Evolutionary conservation across 1,140 invertebrate genomes (phyloP), one percentile per base, ranked within the genome.

Genomic region (Ectropis grisescens): DNA sequence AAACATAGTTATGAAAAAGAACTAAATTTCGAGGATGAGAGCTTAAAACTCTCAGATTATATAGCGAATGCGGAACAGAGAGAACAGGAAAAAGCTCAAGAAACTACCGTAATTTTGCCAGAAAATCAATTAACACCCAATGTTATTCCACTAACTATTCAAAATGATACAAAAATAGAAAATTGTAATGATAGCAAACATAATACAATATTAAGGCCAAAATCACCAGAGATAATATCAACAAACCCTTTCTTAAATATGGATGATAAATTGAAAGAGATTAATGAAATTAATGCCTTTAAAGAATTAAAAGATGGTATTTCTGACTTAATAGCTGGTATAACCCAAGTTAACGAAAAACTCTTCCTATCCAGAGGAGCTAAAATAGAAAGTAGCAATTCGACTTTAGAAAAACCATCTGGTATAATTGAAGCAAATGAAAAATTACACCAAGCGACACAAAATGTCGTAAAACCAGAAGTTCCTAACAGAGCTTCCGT

Each of bases 251-350:
- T 76, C 29, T 54, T 75, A 26, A 75, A 65, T 36, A 46, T 51
- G 27, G 59, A 74, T 23, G 58, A 70, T 38, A 70, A 69, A 56
- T 46, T 76, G 22, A 68, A 78, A 44, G 70, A 74, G 47, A 62
- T 84, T 13, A 75, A 81, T 44, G 81, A 80, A 58, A 78, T 83
- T 23, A 72, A 79, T 33, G 79, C 78, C 24, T 83, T 84, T 29
- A 79, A 78, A 56, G 80, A 84, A 61, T 54, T 84, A 29, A 80
- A 82, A 58, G 78, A 82, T 48, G 79, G 80, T 6, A 82, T 83
- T 34, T 80, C 76, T 6, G 79, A 83, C 41, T 56, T 83, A 37
- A 76, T 83, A 24, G 79, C 80, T 45, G 82, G 79, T 26, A 82
- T 83, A 49, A 58, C 75, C 11, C 74, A 82, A 50, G 79, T 82